Evolutionary conservation across 1,140 invertebrate species (phyloP), one percentile per base, ranked within the genome.

Genomic region (Adoxophyes honmai): DNA sequence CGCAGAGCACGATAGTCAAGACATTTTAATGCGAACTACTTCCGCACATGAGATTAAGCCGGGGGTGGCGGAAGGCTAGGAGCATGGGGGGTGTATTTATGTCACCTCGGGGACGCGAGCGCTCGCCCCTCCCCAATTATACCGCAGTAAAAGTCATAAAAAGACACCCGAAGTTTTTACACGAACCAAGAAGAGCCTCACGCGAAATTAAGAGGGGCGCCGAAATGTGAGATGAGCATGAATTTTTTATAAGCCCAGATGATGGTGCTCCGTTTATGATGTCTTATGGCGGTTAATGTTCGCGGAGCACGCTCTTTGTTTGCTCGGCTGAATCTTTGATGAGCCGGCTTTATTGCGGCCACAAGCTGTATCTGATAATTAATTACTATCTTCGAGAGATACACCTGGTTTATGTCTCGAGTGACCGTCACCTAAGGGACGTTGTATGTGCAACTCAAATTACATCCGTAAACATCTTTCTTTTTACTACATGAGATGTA

Each of bases 101-200:
- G 85, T 88, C 83, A 88, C 85, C 85, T 88, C 78, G 71, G 85
- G 85, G 85, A 88, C 83, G 69, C 71, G 60, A 73, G 68, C 76
- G 73, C 79, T 84, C 85, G 76, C 81, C 83, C 83, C 85, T 81
- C 85, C 71, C 85, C 85, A 88, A 88, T 88, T 88, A 88, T 88
- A 86, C 85, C 85, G 83, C 85, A 88, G 85, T 88, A 88, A 88
- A 88, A 88, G 85, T 86, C 85, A 88, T 88, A 88, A 88, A 88
- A 86, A 88, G 85, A 82, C 81, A 86, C 83, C 81, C 85, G 80
- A 88, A 88, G 85, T 88, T 88, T 88, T 88, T 88, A 88, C 83
- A 85, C 79, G 80, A 78, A 84, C 73, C 77, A 78, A 86, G 83
- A 79, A 85, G 84, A 86, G 68, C 73, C 81, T 81, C 85, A 83